Evolutionary conservation across 2,888 invertebrate genomes (phyloP), one percentile per base, ranked within the genome.

Genomic region (Ecliptopera silaceata): DNA sequence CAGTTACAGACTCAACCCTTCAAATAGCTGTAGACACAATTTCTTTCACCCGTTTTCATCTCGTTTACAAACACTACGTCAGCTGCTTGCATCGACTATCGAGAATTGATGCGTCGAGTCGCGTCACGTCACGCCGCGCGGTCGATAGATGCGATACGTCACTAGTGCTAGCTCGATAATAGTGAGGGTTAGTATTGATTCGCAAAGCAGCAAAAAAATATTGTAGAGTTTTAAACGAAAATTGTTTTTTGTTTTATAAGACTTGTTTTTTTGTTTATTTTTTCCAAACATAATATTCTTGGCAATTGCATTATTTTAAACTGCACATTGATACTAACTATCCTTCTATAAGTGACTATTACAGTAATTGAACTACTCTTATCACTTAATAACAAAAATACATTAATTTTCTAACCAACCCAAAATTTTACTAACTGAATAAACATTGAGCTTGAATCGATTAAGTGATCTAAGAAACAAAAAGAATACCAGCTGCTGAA

Each of bases 11-110:
- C n/a, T n/a, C n/a, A n/a, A n/a, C n/a, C n/a, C n/a, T n/a, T n/a
- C n/a, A n/a, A n/a, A n/a, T n/a, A n/a, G n/a, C 26, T 26, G 26
- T n/a, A 26, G 6, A 26, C 6, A 34, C 34, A 13, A 13, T 34
- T 13, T 20, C 12, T 12, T 34, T n/a, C 2, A 36, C 22, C 13
- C 18, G 4, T 13, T 12, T 47, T 38, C 47, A 54, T 69, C 59
- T 66, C 70, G 56, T 43, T 47, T 52, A 55, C 55, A 47, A 61
- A 55, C 55, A 70, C 31, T 42, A 52, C 62, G 72, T 73, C 77
- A 78, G 77, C 77, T 79, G 79, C 71, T 59, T 60, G 66, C 68
- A 81, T 84, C 69, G 73, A 72, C 72, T 68, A 59, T 56, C 41
- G 46, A 47, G 45, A 70, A 71, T 79, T 75, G 75, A 79, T 75